Evolutionary conservation across 1,140 invertebrate species (phyloP), one percentile per base, ranked within the genome.

Genomic region (Hyphantria cunea): DNA sequence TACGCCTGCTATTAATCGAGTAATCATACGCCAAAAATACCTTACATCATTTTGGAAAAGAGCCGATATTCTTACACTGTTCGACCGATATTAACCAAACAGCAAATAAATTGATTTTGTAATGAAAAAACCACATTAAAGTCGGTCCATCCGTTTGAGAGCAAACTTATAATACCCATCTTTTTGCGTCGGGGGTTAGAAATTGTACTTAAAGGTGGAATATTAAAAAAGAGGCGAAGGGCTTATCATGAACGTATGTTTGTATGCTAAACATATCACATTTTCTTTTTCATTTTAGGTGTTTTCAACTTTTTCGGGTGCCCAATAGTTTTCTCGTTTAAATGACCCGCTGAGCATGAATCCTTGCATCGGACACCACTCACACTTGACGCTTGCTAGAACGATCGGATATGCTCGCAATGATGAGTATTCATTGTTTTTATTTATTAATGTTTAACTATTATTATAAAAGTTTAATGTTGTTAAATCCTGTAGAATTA

Each of bases 241-340:
- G 68, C 69, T 76, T 61, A 39, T 11, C 2, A 13, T 34, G 12
- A 31, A 48, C 15, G 14, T 42, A 50, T 61, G 15, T 67, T 61
- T 59, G 50, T 67, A 56, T 66, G 51, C 66, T 67, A 78, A 89
- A 78, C 79, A 87, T 88, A 90, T 90, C 87, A 90, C 80, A 62
- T 81, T 84, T 85, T 83, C 76, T 86, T 91, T 87, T 85, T 85
- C 86, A 89, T 89, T 92, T 91, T 89, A 89, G 91, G 91, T 92
- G 85, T 91, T 79, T 92, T 91, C 88, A 92, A 86, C 84, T 91
- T 92, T 91, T 91, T 92, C 78, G 89, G 91, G 75, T 92, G 91
- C 82, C 91, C 91, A 80, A 90, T 92, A 78, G 87, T 86, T 86
- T 92, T 91, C 87, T 90, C 89, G 70, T 90, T 90, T 86, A 90